Evolutionary conservation across 2,888 invertebrate species (phyloP).

Genomic region (Phengaris alcon): DNA sequence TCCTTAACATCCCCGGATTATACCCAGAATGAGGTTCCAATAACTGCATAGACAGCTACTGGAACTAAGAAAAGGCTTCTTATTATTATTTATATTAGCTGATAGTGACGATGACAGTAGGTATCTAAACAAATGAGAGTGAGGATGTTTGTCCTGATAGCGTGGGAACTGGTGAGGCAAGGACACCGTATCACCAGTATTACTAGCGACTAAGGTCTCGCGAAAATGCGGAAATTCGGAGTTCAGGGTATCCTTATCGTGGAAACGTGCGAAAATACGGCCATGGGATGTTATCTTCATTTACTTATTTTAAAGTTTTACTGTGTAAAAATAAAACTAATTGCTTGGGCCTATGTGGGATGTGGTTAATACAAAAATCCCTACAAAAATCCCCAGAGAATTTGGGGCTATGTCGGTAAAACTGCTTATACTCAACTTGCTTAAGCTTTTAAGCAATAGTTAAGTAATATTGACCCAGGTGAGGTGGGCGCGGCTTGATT

Average conservation of each 20-base stretch:
- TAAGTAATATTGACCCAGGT: neutral
- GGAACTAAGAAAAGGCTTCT: too few species aligned
- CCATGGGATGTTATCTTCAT: neutral
- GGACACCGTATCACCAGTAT: neutral
- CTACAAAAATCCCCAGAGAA: too few species aligned
- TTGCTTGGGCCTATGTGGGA: neutral
- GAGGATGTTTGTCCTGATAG: neutral
- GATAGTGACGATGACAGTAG: neutral
- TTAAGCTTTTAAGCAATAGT: neutral
- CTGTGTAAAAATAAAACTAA: neutral
- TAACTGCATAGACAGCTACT: too few species aligned
- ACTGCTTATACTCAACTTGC: neutral
- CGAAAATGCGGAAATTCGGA: conserved; percentile 1
- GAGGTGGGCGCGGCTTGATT: neutral
- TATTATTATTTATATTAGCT: neutral
- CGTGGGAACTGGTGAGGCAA: neutral
- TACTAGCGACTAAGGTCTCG: conserved; percentile 5
- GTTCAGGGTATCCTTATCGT: conserved; percentile 4
- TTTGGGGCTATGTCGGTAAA: neutral
- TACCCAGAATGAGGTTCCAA: too few species aligned
- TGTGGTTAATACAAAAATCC: neutral
- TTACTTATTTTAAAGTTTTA: neutral
- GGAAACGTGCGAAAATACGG: conserved; percentile 3
- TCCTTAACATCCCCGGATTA: too few species aligned
- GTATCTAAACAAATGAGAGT: neutral